phyloP scores from a whole-genome alignment of 2,888 invertebrate species.

The Falcaria lacertinaria region DNA sequence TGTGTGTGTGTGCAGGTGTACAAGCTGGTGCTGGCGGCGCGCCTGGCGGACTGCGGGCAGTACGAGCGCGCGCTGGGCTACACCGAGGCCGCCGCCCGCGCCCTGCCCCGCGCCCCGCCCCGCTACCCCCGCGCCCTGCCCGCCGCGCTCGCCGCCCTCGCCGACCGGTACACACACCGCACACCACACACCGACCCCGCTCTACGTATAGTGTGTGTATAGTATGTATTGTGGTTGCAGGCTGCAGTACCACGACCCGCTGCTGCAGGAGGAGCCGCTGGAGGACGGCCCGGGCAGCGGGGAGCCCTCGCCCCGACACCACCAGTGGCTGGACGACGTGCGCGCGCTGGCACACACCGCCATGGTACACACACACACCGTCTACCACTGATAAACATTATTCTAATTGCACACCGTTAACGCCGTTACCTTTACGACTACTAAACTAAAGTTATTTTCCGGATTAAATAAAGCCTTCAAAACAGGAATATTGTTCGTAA shows the following conservation, averaged over 20 bases:
- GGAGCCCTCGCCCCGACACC: constrained; percentile 48
- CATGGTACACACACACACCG: constrained; percentile 35
- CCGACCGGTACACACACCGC: constrained; percentile 25
- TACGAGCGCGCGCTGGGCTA: constrained; percentile 90
- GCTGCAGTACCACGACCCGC: constrained; percentile 84
- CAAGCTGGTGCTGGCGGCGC: constrained; percentile 89
- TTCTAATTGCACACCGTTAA: no score
- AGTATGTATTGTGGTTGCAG: constrained; percentile 76
- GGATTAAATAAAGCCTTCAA: no score
- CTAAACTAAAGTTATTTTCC: no score
- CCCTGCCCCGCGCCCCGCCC: constrained; percentile 80
- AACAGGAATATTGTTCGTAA: no score
- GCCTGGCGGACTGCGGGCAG: constrained; percentile 86
- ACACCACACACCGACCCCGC: constrained; percentile 7
- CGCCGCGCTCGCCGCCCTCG: constrained; percentile 44
- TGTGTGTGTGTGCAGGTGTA: constrained; percentile 79
- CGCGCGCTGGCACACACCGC: constrained; percentile 21
- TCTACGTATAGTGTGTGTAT: no score
- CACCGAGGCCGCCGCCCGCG: constrained; percentile 87
- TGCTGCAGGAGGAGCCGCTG: constrained; percentile 54
- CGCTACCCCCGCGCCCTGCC: constrained; percentile 71
- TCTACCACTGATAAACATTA: no score
- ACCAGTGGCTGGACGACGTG: constrained; percentile 54
- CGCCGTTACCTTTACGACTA: no score
- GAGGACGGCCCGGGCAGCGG: constrained; percentile 50